Evolutionary conservation across 2,888 invertebrate species (phyloP).

Genomic region (Serrognathus titanus): DNA sequence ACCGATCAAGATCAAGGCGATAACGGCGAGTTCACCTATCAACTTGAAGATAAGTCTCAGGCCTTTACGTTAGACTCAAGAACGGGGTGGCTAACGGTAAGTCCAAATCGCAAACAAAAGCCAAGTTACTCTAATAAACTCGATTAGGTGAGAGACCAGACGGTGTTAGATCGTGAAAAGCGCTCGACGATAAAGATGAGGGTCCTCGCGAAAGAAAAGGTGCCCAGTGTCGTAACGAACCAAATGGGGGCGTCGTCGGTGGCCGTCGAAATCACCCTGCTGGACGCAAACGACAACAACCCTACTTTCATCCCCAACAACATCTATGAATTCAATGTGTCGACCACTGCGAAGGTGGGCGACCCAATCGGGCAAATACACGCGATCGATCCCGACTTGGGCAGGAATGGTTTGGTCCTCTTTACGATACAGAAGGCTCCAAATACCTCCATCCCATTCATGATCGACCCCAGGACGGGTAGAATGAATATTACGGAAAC

Average conservation of each 20-base stretch:
- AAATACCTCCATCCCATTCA: conserved; percentile 54
- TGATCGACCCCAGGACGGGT: conserved; percentile 69
- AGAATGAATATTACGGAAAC: conserved; percentile 62
- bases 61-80: conserved; percentile 78
- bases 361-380: conserved; percentile 74
- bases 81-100: conserved; percentile 83
- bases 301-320: conserved; percentile 82
- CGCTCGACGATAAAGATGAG: conserved; percentile 69
- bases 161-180: conserved; percentile 74
- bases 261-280: conserved; percentile 74
- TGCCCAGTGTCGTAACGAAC: conserved; percentile 62
- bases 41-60: conserved; percentile 68
- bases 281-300: conserved; percentile 90
- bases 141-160: conserved; percentile 53
- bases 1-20: conserved; percentile 80
- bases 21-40: conserved; percentile 79
- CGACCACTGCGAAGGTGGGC: conserved; percentile 65
- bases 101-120: conserved; percentile 29
- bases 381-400: conserved; percentile 79
- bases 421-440: conserved; percentile 39
- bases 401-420: conserved; percentile 70
- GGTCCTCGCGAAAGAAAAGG: conserved; percentile 76
- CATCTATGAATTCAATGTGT: conserved; percentile 72
- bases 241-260: conserved; percentile 55
- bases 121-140: not conserved